phyloP scores from a whole-genome alignment of 2,797 vertebrate species.

The Anguilla anguilla region DNA sequence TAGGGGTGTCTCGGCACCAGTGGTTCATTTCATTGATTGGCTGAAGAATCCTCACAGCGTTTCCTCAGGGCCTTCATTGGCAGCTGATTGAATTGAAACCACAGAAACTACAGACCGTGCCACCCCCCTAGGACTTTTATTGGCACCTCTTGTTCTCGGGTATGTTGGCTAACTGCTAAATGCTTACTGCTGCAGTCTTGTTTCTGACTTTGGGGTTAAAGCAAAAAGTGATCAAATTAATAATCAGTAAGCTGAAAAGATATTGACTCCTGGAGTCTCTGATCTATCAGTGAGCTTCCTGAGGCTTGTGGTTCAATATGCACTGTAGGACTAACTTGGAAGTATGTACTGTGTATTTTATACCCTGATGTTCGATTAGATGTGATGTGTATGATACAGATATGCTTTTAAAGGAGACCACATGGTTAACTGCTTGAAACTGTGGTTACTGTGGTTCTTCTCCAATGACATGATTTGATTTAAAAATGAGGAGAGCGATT shows the following conservation, averaged over 20 bases:
- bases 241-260: background rate
- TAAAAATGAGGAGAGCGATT: background rate
- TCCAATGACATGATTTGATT: background rate
- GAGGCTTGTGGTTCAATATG: conserved; percentile 40
- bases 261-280: background rate
- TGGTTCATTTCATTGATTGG: too few species aligned
- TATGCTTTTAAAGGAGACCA: background rate
- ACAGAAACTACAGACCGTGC: too few species aligned
- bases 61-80: too few species aligned
- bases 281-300: background rate
- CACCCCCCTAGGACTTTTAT: too few species aligned
- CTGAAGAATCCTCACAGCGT: too few species aligned
- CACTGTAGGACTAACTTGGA: background rate
- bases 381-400: background rate
- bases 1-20: too few species aligned
- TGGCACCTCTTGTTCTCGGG: too few species aligned
- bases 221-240: background rate
- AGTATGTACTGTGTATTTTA: background rate
- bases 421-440: background rate
- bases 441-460: background rate
- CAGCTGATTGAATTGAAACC: too few species aligned
- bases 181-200: too few species aligned
- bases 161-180: too few species aligned
- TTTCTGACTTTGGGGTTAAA: background rate
- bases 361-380: background rate